phyloP scores from a whole-genome alignment of 2,113 vertebrate genomes.

The Oryctolagus cuniculus region mOryCun1.1 NC_091436.1:51236501-51237000 shows the following conservation, averaged over 20 bases:
- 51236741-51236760: not conserved
- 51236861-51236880: too few species aligned
- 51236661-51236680: not conserved
- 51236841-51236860: too few species aligned
- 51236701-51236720: not conserved
- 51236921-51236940: too few species aligned
- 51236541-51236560: not conserved
- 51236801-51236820: not conserved
- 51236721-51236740: not conserved
- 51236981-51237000: too few species aligned
- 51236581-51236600: not conserved
- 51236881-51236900: too few species aligned
- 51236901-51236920: too few species aligned
- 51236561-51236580: not conserved
- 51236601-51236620: not conserved
- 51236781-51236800: not conserved
- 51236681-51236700: not conserved
- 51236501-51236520: not conserved
- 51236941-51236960: too few species aligned
- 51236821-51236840: too few species aligned
- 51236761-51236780: not conserved
- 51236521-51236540: not conserved
- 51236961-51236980: too few species aligned
- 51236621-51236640: not conserved
- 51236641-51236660: not conserved